Evolutionary conservation across 2,113 vertebrate genomes (phyloP).

Genomic region (Pseudorasbora parva): DNA sequence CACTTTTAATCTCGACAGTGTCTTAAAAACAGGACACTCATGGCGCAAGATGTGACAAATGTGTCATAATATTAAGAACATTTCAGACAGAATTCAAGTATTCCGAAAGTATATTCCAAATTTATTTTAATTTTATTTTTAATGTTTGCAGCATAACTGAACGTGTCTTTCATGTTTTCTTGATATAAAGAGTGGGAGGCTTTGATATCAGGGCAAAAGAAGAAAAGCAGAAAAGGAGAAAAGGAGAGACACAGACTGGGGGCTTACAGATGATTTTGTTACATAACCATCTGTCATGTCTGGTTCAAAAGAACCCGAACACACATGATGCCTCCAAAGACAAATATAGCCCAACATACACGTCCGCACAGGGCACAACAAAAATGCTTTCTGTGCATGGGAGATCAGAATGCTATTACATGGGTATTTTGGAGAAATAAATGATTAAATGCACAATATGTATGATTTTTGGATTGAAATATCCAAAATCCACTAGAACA

Average conservation of each 20-base stretch:
- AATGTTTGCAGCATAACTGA: neutral
- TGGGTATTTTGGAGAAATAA: neutral
- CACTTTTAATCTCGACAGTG: neutral
- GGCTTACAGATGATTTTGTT: conserved; percentile 53
- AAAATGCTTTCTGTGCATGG: conserved; percentile 49
- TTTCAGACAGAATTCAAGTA: neutral
- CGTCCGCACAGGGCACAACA: conserved; percentile 27
- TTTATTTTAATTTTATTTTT: no score
- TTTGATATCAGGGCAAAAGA: neutral
- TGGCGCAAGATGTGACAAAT: neutral
- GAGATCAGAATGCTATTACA: neutral
- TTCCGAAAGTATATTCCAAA: no score
- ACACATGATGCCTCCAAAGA: conserved; percentile 3
- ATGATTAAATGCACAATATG: no score
- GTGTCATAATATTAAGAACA: no score
- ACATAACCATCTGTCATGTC: conserved; percentile 60
- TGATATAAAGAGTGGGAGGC: neutral
- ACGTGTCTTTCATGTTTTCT: neutral
- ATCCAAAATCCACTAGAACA: no score
- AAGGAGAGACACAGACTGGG: conserved; percentile 39
- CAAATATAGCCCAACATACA: conserved; percentile 36
- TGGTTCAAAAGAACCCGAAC: conserved; percentile 13
- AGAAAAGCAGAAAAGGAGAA: conserved; percentile 1
- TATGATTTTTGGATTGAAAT: no score
- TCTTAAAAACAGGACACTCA: neutral